Percentiles rank a stretch among this genome's conserved stretches.
phyloP scores from a whole-genome alignment of 2,113 vertebrate species.

The Xiphophorus couchianus region DNA sequence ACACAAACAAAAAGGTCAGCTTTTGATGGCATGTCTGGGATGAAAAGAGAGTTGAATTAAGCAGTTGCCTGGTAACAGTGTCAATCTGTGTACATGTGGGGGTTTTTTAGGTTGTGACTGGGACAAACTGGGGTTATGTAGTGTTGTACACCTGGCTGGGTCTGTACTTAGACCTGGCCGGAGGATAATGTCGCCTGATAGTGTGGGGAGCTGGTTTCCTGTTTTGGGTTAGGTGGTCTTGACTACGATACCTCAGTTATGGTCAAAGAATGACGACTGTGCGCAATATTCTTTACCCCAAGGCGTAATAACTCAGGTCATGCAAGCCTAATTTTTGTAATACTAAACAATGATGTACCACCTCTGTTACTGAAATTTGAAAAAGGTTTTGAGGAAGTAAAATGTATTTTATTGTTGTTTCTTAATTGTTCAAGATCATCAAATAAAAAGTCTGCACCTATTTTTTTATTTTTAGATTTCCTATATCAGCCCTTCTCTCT shows the following conservation, averaged over 20 bases:
- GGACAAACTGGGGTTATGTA: constrained; percentile 26
- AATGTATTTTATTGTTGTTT: constrained; percentile 2
- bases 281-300: constrained; percentile 36
- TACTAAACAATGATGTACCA: constrained; percentile 11
- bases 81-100: constrained; percentile 21
- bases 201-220: too few species aligned
- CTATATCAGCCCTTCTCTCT: too few species aligned
- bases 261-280: constrained; percentile 48
- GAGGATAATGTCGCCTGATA: too few species aligned
- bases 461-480: too few species aligned
- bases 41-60: constrained; percentile 20
- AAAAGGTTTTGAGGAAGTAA: background rate
- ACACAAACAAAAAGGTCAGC: constrained; percentile 14
- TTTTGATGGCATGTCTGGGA: constrained; percentile 27
- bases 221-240: too few species aligned
- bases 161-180: too few species aligned
- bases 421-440: background rate
- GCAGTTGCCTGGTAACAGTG: constrained; percentile 59
- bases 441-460: background rate
- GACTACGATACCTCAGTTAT: background rate
- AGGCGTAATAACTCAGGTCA: constrained; percentile 26
- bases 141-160: too few species aligned
- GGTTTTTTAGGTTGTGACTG: constrained; percentile 7
- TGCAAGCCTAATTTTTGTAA: constrained; percentile 42
- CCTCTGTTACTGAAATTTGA: constrained; percentile 23